Percentiles rank a stretch among this genome's conserved stretches.
Conservation (phyloP, 2,888 invertebrate genomes). For the Andrena minutula region DNA sequence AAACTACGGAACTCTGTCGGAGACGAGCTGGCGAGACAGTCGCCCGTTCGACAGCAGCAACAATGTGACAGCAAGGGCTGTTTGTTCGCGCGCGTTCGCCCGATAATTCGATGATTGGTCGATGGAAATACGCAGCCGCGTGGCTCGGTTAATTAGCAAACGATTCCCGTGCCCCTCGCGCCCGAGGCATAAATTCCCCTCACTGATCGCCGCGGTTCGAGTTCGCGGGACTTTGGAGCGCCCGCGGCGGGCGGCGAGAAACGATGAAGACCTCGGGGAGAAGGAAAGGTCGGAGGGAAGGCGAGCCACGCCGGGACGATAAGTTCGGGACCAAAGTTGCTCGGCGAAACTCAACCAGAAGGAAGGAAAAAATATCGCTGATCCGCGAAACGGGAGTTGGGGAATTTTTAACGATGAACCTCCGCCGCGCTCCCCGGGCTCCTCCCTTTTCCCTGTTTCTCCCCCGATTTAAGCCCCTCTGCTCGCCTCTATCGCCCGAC, state of each 20-base stretch:
- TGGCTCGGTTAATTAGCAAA: constrained; percentile 52
- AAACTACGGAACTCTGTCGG: neutral
- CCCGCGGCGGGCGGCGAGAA: constrained; percentile 11
- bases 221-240: constrained; percentile 56
- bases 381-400: constrained; percentile 48
- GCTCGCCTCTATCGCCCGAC: constrained; percentile 32
- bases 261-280: constrained; percentile 13
- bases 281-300: neutral
- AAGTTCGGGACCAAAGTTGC: constrained; percentile 62
- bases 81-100: neutral
- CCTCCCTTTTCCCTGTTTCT: constrained; percentile 2
- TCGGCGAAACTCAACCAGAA: constrained; percentile 37
- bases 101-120: constrained; percentile 37
- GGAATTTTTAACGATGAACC: constrained; percentile 51
- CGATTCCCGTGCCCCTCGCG: constrained; percentile 39
- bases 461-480: constrained; percentile 7
- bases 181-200: constrained; percentile 52
- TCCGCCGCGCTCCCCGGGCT: constrained; percentile 10
- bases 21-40: constrained; percentile 23
- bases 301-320: constrained; percentile 43
- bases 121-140: constrained; percentile 25
- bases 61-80: constrained; percentile 13
- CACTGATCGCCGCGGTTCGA: constrained; percentile 64
- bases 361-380: constrained; percentile 62
- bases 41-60: constrained; percentile 9